Evolutionary conservation across 2,888 invertebrate genomes (phyloP).

Genomic region (Acanthosepion lycidas): DNA sequence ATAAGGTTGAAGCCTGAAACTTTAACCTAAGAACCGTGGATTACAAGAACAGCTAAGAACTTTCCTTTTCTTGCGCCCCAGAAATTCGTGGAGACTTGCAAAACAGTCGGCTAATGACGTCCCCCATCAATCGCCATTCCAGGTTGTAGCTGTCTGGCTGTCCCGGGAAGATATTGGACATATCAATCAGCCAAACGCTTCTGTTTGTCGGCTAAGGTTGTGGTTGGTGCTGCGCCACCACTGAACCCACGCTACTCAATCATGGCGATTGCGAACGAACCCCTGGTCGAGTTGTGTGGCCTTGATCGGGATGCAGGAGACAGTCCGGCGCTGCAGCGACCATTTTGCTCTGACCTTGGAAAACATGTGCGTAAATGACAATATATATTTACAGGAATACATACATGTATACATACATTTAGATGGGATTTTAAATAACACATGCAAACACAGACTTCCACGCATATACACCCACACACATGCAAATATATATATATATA

Average conservation of each 20-base stretch:
- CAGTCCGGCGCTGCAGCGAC: neutral
- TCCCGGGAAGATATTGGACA: conserved; percentile 8
- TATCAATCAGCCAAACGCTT: conserved; percentile 6
- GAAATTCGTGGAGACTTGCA: neutral
- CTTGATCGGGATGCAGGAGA: neutral
- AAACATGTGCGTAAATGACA: no score
- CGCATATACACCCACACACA: no score
- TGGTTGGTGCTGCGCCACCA: neutral
- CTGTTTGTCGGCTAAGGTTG: neutral
- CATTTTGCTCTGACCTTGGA: neutral
- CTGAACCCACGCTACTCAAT: neutral
- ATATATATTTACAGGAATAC: no score
- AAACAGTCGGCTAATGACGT: neutral
- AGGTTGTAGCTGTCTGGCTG: conserved; percentile 9
- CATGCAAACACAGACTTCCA: no score
- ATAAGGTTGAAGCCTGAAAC: neutral
- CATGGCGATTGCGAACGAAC: neutral
- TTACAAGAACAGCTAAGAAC: no score
- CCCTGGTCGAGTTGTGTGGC: neutral
- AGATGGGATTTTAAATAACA: no score
- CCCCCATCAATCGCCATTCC: neutral
- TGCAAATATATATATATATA: no score
- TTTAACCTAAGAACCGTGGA: no score
- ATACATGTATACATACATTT: no score
- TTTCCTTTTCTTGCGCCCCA: neutral